Conservation (phyloP, 2,113 vertebrate species). For the Rhynchomys soricoides region DNA sequence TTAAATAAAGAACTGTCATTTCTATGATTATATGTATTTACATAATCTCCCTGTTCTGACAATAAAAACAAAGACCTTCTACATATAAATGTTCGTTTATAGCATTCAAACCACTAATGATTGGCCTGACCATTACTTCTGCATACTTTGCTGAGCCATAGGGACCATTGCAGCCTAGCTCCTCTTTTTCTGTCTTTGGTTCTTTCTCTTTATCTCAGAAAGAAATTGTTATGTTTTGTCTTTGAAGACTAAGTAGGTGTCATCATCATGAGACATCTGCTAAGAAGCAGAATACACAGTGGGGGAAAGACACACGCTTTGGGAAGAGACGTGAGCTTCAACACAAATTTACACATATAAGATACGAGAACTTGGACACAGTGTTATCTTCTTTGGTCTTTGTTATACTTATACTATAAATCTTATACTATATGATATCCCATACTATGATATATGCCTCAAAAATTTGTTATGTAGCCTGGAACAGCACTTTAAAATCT, state of each 20-base stretch:
- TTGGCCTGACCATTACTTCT: not conserved
- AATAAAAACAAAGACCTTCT: not conserved
- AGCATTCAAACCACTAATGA: not conserved
- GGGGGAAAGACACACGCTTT: not conserved
- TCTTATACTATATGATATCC: not conserved
- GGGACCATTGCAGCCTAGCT: not conserved
- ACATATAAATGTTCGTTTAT: not conserved
- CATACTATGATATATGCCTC: not conserved
- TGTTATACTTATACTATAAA: not conserved
- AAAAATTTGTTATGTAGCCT: not conserved
- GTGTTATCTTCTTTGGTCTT: not conserved
- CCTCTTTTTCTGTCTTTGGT: not conserved
- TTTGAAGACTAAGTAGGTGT: not conserved
- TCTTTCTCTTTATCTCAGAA: constrained; percentile 17
- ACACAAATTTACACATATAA: not conserved
- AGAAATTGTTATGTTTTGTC: not conserved
- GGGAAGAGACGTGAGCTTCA: not conserved
- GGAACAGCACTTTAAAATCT: not conserved
- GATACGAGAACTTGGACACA: not conserved
- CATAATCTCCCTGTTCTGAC: not conserved
- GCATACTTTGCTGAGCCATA: not conserved
- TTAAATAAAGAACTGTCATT: not conserved
- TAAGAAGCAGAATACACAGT: not conserved
- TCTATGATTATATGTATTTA: not conserved
- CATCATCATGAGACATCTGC: not conserved